Percentiles rank a stretch among this genome's conserved stretches.
Evolutionary conservation across 2,888 invertebrate genomes (phyloP).

Genomic region (Limenitis camilla): DNA sequence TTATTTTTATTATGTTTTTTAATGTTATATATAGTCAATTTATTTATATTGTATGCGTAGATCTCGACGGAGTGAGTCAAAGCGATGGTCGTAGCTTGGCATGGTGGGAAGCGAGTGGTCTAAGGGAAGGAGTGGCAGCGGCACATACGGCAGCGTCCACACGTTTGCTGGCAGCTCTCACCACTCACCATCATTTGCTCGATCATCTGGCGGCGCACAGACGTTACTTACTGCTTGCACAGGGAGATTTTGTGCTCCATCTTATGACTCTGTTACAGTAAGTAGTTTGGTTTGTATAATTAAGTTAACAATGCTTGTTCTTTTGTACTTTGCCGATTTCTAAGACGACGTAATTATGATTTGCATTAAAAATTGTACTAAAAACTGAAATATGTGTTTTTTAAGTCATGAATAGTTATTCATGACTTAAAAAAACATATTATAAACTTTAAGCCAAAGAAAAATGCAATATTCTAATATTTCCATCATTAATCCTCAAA

Average conservation of each 20-base stretch:
- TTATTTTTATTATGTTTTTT: no score
- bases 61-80: background rate
- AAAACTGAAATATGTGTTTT: background rate
- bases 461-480: no score
- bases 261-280: slow-evolving; percentile 93
- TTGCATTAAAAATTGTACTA: no score
- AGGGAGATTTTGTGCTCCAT: slow-evolving; percentile 96
- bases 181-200: slow-evolving; percentile 89
- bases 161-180: slow-evolving; percentile 88
- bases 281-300: slow-evolving; percentile 38
- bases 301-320: background rate
- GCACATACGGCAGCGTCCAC: slow-evolving; percentile 91
- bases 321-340: background rate
- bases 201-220: slow-evolving; percentile 94
- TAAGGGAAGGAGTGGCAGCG: slow-evolving; percentile 86
- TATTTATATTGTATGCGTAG: background rate
- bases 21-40: no score
- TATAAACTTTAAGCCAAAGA: no score
- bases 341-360: no score
- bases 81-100: slow-evolving; percentile 1
- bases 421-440: no score
- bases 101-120: slow-evolving; percentile 73
- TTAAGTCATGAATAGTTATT: no score
- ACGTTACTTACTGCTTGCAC: slow-evolving; percentile 92
- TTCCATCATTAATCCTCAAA: no score